A percentile compares a stretch with the other conserved stretches of the same genome.
Conservation (phyloP, 1,140 invertebrate species). For the Drosophila serrata region DNA sequence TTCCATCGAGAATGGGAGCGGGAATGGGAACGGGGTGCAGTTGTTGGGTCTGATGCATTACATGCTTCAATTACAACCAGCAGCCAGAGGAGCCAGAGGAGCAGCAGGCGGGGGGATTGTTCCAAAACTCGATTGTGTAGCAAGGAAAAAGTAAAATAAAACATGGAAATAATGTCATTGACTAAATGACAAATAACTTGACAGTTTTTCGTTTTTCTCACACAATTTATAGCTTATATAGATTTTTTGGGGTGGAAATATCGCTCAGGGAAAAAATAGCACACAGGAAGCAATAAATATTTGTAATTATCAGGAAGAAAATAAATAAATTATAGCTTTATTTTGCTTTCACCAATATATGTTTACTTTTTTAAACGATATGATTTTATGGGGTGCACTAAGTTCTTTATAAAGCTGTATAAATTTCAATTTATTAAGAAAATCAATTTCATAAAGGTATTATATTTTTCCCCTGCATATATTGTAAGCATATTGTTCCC, state of each 20-base stretch:
- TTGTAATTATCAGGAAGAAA: constrained; percentile 2
- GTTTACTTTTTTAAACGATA: too few relatives aligned
- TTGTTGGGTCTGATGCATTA: constrained; percentile 64
- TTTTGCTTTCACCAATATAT: background rate
- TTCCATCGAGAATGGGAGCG: constrained; percentile 36
- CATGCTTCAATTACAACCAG: constrained; percentile 79
- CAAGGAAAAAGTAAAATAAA: constrained; percentile 55
- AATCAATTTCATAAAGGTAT: background rate
- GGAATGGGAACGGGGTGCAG: constrained; percentile 9
- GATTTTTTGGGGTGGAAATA: constrained; percentile 20
- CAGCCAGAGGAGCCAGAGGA: background rate
- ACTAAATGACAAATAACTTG: constrained; percentile 82
- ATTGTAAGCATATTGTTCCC: background rate
- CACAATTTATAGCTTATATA: constrained; percentile 51
- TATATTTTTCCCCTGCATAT: background rate
- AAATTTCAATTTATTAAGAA: too few relatives aligned
- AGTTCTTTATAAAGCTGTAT: too few relatives aligned
- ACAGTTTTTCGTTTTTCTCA: constrained; percentile 56
- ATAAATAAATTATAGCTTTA: background rate
- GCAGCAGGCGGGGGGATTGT: constrained; percentile 52
- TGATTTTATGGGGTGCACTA: too few relatives aligned
- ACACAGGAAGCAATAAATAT: constrained; percentile 5
- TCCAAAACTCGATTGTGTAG: constrained; percentile 63
- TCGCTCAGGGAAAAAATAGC: constrained; percentile 10
- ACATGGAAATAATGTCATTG: constrained; percentile 83